Conservation (phyloP, 2,113 vertebrate genomes). For the Hydrolagus affinis region DNA sequence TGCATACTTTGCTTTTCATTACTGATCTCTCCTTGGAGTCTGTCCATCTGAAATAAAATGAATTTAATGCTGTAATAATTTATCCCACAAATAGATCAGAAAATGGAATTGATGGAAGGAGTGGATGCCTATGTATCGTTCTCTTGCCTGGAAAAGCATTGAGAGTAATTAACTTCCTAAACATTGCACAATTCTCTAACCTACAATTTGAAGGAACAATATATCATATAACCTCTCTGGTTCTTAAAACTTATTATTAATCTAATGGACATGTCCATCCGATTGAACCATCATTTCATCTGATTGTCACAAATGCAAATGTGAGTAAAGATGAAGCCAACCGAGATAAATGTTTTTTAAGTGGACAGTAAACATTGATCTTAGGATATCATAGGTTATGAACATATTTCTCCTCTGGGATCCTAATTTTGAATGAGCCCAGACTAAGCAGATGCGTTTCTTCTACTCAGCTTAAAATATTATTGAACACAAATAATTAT, state of each 20-base stretch:
- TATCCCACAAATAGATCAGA: too few species aligned
- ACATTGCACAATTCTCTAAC: too few species aligned
- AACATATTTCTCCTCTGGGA: not conserved
- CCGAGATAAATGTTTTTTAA: not conserved
- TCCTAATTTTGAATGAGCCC: not conserved
- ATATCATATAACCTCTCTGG: too few species aligned
- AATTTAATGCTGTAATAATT: constrained; percentile 21
- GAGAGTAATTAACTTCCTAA: too few species aligned
- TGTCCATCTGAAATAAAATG: constrained; percentile 65
- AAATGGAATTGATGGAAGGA: too few species aligned
- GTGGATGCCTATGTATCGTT: too few species aligned
- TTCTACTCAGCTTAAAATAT: not conserved
- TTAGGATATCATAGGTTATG: not conserved
- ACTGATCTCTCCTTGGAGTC: constrained; percentile 69
- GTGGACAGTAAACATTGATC: not conserved
- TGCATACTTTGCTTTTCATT: constrained; percentile 76
- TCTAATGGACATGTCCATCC: not conserved
- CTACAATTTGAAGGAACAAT: too few species aligned
- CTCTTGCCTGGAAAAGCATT: too few species aligned
- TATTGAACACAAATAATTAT: too few species aligned
- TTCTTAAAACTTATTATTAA: too few species aligned
- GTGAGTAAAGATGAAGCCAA: not conserved
- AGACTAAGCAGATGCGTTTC: not conserved
- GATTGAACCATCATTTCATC: not conserved
- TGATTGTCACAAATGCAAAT: not conserved